Percentiles rank a stretch among this genome's conserved stretches.
Conservation (phyloP, 2,797 vertebrate species). For the Crocodylus rhombifer region DNA sequence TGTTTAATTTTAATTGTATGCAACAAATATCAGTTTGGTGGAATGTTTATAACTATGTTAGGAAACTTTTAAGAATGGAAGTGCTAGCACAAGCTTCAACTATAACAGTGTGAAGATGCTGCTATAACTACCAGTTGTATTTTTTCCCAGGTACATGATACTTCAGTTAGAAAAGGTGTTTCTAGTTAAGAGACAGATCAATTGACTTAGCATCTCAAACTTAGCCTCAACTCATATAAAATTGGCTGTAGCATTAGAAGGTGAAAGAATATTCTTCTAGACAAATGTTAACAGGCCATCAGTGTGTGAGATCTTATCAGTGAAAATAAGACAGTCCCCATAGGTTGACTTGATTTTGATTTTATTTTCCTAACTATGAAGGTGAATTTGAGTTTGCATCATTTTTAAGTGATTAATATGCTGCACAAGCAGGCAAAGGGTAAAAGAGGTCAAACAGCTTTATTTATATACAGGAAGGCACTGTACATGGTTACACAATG, state of each 20-base stretch:
- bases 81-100: neutral
- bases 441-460: conserved; percentile 1
- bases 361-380: conserved; percentile 10
- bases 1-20: conserved; percentile 12
- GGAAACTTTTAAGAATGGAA: neutral
- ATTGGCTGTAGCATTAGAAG: neutral
- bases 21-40: neutral
- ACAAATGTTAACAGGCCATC: neutral
- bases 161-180: neutral
- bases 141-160: conserved; percentile 29
- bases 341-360: neutral
- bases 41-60: neutral
- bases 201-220: neutral
- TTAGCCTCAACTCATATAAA: conserved; percentile 1
- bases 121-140: neutral
- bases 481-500: neutral
- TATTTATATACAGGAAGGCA: neutral
- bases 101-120: neutral
- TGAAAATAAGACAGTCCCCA: conserved; percentile 11
- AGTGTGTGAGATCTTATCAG: conserved; percentile 16
- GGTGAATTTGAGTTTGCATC: conserved; percentile 9
- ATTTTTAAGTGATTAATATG: conserved; percentile 24
- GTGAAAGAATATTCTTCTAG: conserved; percentile 36
- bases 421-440: neutral
- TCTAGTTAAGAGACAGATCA: conserved; percentile 8